phyloP scores from a whole-genome alignment of 2,797 vertebrate genomes.

The Telmatherina bonti region DNA sequence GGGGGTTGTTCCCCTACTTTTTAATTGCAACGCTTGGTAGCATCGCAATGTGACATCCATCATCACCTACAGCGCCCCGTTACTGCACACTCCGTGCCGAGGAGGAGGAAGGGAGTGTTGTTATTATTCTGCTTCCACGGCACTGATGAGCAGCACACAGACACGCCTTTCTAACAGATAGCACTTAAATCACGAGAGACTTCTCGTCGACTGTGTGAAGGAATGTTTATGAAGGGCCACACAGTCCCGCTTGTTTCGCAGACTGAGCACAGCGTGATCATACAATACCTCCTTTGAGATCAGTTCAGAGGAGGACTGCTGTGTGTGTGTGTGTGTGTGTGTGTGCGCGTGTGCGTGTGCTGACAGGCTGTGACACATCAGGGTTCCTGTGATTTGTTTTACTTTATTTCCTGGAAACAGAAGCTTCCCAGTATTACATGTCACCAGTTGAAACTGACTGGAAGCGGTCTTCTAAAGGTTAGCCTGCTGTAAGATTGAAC shows the following conservation, averaged over 20 bases:
- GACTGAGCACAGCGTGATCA: slow-evolving; percentile 12
- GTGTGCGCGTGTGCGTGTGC: slow-evolving; percentile 11
- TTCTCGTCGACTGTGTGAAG: slow-evolving; percentile 51
- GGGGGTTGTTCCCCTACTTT: slow-evolving; percentile 79
- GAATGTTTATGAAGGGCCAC: slow-evolving; percentile 58
- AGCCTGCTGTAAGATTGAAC: slow-evolving; percentile 3
- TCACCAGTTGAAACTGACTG: slow-evolving; percentile 27
- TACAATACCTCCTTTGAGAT: slow-evolving; percentile 26
- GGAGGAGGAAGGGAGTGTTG: slow-evolving; percentile 36
- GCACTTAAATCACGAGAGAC: slow-evolving; percentile 19
- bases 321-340: slow-evolving; percentile 6
- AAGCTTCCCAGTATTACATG: slow-evolving; percentile 10
- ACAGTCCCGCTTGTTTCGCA: not conserved
- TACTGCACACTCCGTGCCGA: slow-evolving; percentile 53
- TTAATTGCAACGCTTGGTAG: slow-evolving; percentile 67
- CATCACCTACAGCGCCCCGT: slow-evolving; percentile 74
- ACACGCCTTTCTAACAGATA: slow-evolving; percentile 34
- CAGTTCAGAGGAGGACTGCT: slow-evolving; percentile 40
- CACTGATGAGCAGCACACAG: slow-evolving; percentile 32
- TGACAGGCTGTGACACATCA: slow-evolving; percentile 63
- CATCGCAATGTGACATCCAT: slow-evolving; percentile 82
- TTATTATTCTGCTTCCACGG: slow-evolving; percentile 54
- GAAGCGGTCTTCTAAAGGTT: slow-evolving; percentile 34
- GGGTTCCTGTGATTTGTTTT: slow-evolving; percentile 12
- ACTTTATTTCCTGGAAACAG: not conserved